Percentiles rank a stretch among this genome's conserved stretches.
These are phyloP conservation scores for Priocnemis perturbator DNA, from an alignment of 2,888 invertebrate genomes.

Conservation along the genomic window DNA sequence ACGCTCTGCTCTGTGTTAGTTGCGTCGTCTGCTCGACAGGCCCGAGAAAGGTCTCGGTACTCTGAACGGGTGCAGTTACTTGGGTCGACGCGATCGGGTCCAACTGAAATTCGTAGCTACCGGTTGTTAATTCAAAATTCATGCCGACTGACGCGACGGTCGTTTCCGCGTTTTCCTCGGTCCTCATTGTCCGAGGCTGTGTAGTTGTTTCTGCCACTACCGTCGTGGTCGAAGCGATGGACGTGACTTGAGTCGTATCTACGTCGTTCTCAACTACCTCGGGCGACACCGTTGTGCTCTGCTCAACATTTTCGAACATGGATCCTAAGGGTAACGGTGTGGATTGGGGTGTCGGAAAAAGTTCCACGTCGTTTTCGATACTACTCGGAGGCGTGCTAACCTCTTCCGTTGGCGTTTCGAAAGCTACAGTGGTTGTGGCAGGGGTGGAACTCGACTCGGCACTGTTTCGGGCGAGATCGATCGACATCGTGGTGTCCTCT, in stretches of 20 bases:
- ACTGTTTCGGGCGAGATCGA: not conserved
- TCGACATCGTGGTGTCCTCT: conserved; percentile 2
- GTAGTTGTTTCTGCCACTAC: conserved; percentile 8
- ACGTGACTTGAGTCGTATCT: not conserved
- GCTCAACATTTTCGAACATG: conserved; percentile 18
- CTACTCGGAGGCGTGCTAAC: conserved; percentile 19
- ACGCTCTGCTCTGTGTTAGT: conserved; percentile 11
- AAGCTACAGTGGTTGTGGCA: not conserved
- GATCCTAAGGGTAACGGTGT: conserved; percentile 22
- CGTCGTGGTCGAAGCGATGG: conserved; percentile 6
- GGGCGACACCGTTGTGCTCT: conserved; percentile 15
- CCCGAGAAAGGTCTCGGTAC: conserved; percentile 12
- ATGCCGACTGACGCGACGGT: conserved; percentile 16
- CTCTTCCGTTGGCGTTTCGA: conserved; percentile 22
- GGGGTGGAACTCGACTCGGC: conserved; percentile 20
- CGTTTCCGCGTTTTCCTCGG: conserved; percentile 23
- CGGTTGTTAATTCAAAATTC: conserved; percentile 43
- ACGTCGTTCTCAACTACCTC: not conserved
- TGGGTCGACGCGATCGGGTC: conserved; percentile 21
- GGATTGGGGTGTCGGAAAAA: conserved; percentile 17
- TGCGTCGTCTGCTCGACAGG: conserved; percentile 16
- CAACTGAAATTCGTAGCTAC: conserved; percentile 26
- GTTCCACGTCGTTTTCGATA: conserved; percentile 35
- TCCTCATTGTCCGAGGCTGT: conserved; percentile 23
- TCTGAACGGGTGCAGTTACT: conserved; percentile 17